A percentile compares a stretch with the other conserved stretches of the same genome.
These are phyloP conservation scores for Phocoena sinus DNA, from an alignment of 2,113 vertebrate species.

Conservation along the genomic window DNA sequence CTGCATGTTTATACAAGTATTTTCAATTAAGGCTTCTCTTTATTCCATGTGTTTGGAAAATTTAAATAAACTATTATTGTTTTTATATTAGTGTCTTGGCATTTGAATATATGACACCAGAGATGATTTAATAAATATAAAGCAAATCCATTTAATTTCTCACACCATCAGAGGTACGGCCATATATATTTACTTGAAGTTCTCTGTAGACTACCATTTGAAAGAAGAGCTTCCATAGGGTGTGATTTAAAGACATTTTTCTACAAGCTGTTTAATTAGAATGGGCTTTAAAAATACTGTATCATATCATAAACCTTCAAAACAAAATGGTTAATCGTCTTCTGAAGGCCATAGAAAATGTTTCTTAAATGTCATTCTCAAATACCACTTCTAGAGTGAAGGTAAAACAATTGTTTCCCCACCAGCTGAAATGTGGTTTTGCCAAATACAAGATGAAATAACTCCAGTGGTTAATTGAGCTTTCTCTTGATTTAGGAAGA, in stretches of 20 bases:
- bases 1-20: neutral
- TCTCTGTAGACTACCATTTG: neutral
- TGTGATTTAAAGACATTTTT: neutral
- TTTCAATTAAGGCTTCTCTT: neutral
- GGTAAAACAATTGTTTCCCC: neutral
- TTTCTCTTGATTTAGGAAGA: constrained; percentile 3
- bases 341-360: neutral
- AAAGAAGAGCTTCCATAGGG: neutral
- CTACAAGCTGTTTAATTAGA: neutral
- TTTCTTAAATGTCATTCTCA: neutral
- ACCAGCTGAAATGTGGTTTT: neutral
- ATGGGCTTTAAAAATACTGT: neutral
- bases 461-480: neutral
- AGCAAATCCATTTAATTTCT: neutral
- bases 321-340: neutral
- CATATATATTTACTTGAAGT: neutral
- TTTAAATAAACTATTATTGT: neutral
- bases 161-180: neutral
- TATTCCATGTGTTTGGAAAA: neutral
- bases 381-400: neutral
- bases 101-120: neutral
- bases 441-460: neutral
- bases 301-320: neutral
- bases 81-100: neutral
- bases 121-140: neutral